phyloP scores from a whole-genome alignment of 2,797 vertebrate species.

The Lutjanus campechanus region DNA sequence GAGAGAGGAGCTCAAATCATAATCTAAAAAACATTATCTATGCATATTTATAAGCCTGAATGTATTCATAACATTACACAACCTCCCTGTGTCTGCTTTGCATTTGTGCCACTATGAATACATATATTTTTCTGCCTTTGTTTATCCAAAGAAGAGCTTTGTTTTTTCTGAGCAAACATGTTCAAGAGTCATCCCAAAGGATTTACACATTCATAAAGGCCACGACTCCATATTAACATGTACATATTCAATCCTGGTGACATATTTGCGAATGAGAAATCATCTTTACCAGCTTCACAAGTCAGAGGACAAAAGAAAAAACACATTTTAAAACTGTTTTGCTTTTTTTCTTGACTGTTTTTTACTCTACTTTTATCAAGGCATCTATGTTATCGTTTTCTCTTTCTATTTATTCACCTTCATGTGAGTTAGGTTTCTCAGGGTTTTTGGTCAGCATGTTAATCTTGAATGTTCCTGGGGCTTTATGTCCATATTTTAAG shows the following conservation, averaged over 20 bases:
- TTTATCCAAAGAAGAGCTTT: slow-evolving; percentile 8
- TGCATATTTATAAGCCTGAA: slow-evolving; percentile 12
- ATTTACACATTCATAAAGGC: slow-evolving; percentile 26
- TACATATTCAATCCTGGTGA: slow-evolving; percentile 14
- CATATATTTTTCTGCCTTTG: slow-evolving; percentile 3
- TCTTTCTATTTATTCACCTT: slow-evolving; percentile 3
- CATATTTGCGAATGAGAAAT: slow-evolving; percentile 25
- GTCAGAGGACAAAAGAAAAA: slow-evolving; percentile 30
- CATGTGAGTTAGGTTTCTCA: slow-evolving; percentile 1
- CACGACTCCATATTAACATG: slow-evolving; percentile 7
- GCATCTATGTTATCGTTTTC: background rate
- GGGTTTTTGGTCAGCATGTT: slow-evolving; percentile 1
- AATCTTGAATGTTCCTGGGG: slow-evolving; percentile 9
- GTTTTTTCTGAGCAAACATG: slow-evolving; percentile 11
- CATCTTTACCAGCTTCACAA: slow-evolving; percentile 8
- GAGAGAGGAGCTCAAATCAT: background rate
- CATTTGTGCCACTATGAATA: slow-evolving; percentile 11
- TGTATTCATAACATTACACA: slow-evolving; percentile 19
- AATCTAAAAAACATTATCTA: background rate
- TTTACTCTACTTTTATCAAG: background rate
- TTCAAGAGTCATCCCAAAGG: background rate
- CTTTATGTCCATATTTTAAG: slow-evolving; percentile 4
- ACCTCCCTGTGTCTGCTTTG: slow-evolving; percentile 13
- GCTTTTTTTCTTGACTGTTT: background rate
- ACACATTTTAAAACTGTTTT: background rate